Evolutionary conservation across 2,888 invertebrate species (phyloP), one percentile per base, ranked within the genome.

Genomic region (Siphlonurus alternatus): DNA sequence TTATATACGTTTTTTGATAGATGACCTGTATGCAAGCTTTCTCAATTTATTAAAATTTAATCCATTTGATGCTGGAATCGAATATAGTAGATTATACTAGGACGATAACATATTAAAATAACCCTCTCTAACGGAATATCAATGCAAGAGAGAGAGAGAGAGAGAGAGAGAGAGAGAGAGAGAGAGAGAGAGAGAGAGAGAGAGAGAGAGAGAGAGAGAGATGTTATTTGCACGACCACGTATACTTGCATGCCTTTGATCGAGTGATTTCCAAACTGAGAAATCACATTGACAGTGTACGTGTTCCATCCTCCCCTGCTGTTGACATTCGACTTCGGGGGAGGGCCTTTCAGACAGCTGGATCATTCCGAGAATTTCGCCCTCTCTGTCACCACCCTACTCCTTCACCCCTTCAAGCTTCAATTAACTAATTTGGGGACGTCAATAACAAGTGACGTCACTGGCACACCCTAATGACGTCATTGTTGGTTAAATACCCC

Each of bases 131-230:
- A 24, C 19, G 23, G 10, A 1, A 25, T 23, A 24, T 19, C 20
- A 23, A 25, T 7, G 25, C 19, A 38, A 22, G 60, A 25, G 51
- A 59, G 23, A 2, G 60, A 63, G 60, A 23, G 38, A 24, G 60
- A 25, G 60, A 59, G 22, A 25, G 15, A 1, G 25, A 22, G 54
- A 54, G 24, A 59, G 15, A 23, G n/a, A 19, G 24, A n/a, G 20
- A 5, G 56, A 18, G 59, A 24, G 56, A 24, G 62, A 61, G 61
- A 25, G 63, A 38, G 53, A 38, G 24, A 20, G 15, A 62, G 62
- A 64, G 23, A 64, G 56, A 25, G 62, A 62, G 38, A 24, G 53
- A 62, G 62, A 23, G 51, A 62, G 51, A 19, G 25, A 20, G 53
- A 20, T 18, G 10, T n/a, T n/a, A n/a, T n/a, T n/a, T n/a, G n/a